Evolutionary conservation across 1,140 invertebrate genomes (phyloP).

Genomic region (Contarinia nasturtii): DNA sequence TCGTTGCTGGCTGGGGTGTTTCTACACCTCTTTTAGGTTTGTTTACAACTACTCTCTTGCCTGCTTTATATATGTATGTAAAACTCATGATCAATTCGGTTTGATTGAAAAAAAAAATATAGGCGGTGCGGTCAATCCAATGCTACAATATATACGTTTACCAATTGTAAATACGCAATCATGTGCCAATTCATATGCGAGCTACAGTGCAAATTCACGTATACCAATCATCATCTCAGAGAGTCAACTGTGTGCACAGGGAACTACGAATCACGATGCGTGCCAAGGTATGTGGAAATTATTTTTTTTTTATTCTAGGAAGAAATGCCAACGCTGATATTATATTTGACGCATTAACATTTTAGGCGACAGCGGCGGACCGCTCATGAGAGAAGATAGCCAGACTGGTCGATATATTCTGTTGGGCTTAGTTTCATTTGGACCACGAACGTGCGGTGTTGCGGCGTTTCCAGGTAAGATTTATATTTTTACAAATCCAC

Average conservation of each 20-base stretch:
- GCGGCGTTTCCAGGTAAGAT: constrained; percentile 26
- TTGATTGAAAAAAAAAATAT: too few species aligned
- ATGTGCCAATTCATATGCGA: constrained; percentile 17
- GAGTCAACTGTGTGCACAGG: constrained; percentile 29
- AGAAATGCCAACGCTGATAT: constrained; percentile 7
- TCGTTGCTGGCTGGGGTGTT: constrained; percentile 35
- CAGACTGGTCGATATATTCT: constrained; percentile 28
- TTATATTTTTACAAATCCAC: too few species aligned
- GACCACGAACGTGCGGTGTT: constrained; percentile 31
- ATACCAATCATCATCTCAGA: constrained; percentile 21
- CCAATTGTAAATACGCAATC: constrained; percentile 23
- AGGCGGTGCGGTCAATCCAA: constrained; percentile 7
- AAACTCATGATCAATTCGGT: too few species aligned
- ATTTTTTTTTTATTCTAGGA: constrained; percentile 4
- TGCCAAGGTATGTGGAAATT: constrained; percentile 16
- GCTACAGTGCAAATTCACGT: constrained; percentile 23
- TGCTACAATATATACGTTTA: constrained; percentile 23
- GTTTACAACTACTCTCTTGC: neutral
- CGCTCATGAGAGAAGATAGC: constrained; percentile 33
- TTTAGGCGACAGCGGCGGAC: constrained; percentile 42
- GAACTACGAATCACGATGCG: constrained; percentile 22
- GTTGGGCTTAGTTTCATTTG: constrained; percentile 47
- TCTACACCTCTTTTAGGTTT: constrained; percentile 9
- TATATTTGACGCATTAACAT: constrained; percentile 19
- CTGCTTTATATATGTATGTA: too few species aligned